Evolutionary conservation across 1,140 invertebrate genomes (phyloP), one percentile per base, ranked within the genome.

Genomic region (Drosophila nigromelanica): DNA sequence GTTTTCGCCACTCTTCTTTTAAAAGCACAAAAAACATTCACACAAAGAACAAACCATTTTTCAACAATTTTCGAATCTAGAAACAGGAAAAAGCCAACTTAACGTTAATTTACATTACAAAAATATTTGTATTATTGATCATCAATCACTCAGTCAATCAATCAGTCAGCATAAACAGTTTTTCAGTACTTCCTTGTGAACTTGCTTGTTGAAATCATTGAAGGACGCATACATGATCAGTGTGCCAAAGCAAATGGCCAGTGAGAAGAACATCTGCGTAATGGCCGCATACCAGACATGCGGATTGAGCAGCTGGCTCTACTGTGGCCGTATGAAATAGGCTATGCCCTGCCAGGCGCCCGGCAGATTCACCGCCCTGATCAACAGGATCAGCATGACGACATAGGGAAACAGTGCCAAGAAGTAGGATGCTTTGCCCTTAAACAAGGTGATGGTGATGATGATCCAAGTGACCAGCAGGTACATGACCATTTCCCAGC

Each of bases 231-330:
- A 96, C 93, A 96, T 97, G 14, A 97, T 94, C 30, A 97, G 93
- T 1, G 95, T 94, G 11, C 97, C 97, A 58, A 97, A 95, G 59
- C 96, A 96, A 14, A 97, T 96, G 5, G 95, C 95, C 12, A 97
- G 92, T 0, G 96, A 97, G 90, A 97, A 98, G 90, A 97, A 97
- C 80, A 96, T 96, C 82, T 98, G 97, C 0, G 96, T 96, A 0
- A 96, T 95, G 21, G 97, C 97, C 10, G 96, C 95, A 76, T 97
- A 97, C 97, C 97, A 98, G 0, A 96, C 95, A 91, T 94, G 90
- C 0, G 92, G 92, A 91, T 95, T 93, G 15, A 95, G 92, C 2
- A 97, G 92, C 76, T 94, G 94, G 5, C 93, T 78, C 95, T 95
- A 96, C 54, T 95, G 91, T 0, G 96, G 96, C 14, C 93, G 94